Evolutionary conservation across 2,888 invertebrate species (phyloP).

Genomic region (Eristalis tenax): DNA sequence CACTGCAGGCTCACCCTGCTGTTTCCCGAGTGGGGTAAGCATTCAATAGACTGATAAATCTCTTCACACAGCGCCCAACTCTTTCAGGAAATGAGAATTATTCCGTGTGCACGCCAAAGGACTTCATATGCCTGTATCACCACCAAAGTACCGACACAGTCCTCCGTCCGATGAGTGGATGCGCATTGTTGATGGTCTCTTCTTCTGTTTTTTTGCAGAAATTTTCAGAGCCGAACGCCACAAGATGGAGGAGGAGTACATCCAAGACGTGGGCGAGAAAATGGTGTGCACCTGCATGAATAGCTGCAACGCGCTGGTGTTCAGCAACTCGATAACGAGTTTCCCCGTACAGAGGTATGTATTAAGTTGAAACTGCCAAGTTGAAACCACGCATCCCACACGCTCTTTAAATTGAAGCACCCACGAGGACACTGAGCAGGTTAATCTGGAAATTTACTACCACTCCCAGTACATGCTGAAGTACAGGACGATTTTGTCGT

Average conservation of each 20-base stretch:
- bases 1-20: constrained; percentile 77
- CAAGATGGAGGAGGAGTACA: constrained; percentile 73
- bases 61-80: background rate
- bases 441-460: constrained; percentile 79
- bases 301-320: constrained; percentile 77
- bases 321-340: constrained; percentile 73
- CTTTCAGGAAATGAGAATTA: constrained; percentile 72
- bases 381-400: background rate
- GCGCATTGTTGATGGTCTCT: background rate
- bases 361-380: background rate
- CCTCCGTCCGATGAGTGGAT: background rate
- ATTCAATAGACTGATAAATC: background rate
- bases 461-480: constrained; percentile 78
- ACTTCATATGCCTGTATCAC: constrained; percentile 77
- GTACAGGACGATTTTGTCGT: constrained; percentile 80
- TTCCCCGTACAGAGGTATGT: constrained; percentile 74
- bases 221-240: constrained; percentile 75
- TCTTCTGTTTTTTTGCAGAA: constrained; percentile 43
- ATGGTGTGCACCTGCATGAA: constrained; percentile 79
- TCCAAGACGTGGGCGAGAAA: constrained; percentile 74
- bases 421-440: constrained; percentile 48
- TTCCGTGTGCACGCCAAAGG: constrained; percentile 75
- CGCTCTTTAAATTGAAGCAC: constrained; percentile 18
- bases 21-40: constrained; percentile 75
- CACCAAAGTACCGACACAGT: constrained; percentile 74